Conservation (phyloP, 2,888 invertebrate species). For the Cantharis lateralis region DNA sequence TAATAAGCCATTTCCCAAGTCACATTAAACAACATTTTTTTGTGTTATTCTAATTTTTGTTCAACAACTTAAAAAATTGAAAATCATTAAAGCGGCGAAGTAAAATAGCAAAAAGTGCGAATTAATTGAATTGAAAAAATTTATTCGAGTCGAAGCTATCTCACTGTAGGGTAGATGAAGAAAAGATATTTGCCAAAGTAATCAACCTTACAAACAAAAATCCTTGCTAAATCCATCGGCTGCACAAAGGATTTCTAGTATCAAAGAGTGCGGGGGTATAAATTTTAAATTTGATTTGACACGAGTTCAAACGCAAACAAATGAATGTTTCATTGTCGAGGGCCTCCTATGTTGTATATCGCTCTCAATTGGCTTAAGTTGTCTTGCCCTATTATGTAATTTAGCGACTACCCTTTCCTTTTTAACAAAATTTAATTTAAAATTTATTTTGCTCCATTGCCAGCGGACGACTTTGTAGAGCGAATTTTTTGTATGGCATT, state of each 20-base stretch:
- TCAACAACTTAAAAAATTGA: no score
- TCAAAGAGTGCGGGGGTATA: conserved; percentile 51
- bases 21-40: no score
- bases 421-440: conserved; percentile 36
- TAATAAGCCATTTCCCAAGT: no score
- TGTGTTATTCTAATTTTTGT: no score
- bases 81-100: background rate
- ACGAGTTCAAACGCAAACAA: conserved; percentile 52
- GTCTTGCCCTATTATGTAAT: conserved; percentile 42
- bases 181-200: conserved; percentile 52
- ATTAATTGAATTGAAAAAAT: conserved; percentile 29
- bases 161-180: conserved; percentile 37
- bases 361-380: conserved; percentile 54
- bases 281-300: conserved; percentile 57
- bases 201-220: conserved; percentile 53
- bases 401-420: conserved; percentile 31
- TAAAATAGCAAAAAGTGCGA: background rate
- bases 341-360: conserved; percentile 34
- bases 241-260: conserved; percentile 50
- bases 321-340: conserved; percentile 51
- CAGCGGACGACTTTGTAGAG: background rate
- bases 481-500: background rate
- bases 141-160: conserved; percentile 22
- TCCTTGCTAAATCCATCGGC: conserved; percentile 49
- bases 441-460: conserved; percentile 11